Conservation (phyloP, 2,113 vertebrate genomes). For the Calonectris borealis region DNA sequence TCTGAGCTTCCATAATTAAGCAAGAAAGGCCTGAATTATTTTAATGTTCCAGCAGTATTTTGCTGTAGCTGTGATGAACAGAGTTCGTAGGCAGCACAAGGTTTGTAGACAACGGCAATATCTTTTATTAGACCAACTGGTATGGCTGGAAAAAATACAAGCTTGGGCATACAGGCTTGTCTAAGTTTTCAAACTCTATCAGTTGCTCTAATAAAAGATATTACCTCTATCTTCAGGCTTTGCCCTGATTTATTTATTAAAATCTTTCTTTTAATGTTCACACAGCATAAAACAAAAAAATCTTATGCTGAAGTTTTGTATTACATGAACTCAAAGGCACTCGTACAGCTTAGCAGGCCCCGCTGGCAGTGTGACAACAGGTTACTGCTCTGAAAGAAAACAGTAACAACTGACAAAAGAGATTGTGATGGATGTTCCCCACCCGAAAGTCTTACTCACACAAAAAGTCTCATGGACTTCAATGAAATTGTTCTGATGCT, state of each 20-base stretch:
- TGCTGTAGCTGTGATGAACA: not conserved
- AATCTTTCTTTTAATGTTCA: not conserved
- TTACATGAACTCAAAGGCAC: not conserved
- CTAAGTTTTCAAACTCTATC: not conserved
- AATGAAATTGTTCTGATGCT: not conserved
- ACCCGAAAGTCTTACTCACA: not conserved
- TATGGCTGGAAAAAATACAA: constrained; percentile 6
- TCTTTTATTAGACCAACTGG: constrained; percentile 34
- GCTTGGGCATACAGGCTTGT: not conserved
- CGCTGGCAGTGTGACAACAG: not conserved
- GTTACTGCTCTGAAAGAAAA: not conserved
- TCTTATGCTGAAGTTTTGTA: not conserved
- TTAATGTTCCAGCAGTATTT: not conserved
- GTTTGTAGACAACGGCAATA: not conserved
- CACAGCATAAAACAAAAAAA: not conserved
- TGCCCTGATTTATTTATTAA: not conserved
- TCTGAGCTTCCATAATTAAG: not conserved
- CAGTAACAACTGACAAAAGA: not conserved
- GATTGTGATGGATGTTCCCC: not conserved
- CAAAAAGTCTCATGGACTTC: not conserved
- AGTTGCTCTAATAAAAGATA: not conserved
- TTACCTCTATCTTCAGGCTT: not conserved
- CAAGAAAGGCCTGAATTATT: not conserved
- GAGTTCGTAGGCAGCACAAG: not conserved
- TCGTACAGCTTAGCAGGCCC: not conserved